These are phyloP conservation scores for Taenaris catops DNA, from an alignment of 2,888 invertebrate genomes.

Conservation along the genomic window DNA sequence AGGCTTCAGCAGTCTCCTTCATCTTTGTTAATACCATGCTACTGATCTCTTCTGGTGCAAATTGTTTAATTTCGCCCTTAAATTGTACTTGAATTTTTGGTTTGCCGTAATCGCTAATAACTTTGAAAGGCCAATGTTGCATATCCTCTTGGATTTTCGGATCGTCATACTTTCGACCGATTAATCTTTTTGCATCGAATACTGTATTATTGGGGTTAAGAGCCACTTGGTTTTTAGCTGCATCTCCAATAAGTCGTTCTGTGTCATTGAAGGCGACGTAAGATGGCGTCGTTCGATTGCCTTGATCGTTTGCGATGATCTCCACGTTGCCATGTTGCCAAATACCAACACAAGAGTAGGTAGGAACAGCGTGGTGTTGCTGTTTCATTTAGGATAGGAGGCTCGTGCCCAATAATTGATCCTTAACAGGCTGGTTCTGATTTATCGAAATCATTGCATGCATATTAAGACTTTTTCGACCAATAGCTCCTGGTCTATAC, in stretches of 20 bases:
- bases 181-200: conserved; percentile 89
- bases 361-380: no score
- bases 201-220: conserved; percentile 88
- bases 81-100: conserved; percentile 85
- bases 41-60: conserved; percentile 85
- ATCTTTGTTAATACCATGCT: no score
- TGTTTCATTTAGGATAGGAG: no score
- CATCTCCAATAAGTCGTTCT: conserved; percentile 91
- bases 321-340: conserved; percentile 91
- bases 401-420: no score
- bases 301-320: conserved; percentile 94
- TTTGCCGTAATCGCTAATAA: conserved; percentile 82
- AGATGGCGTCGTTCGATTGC: conserved; percentile 92
- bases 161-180: conserved; percentile 89
- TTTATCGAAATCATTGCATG: no score
- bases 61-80: conserved; percentile 82
- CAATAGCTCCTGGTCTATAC: no score
- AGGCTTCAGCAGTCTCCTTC: no score
- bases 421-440: no score
- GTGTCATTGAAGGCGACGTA: conserved; percentile 93
- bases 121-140: conserved; percentile 91
- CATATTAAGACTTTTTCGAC: no score
- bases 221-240: conserved; percentile 91
- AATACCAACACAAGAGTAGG: conserved; percentile 93
- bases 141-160: conserved; percentile 88